phyloP scores from a whole-genome alignment of 2,797 vertebrate species.

The Acanthornis magna region DNA sequence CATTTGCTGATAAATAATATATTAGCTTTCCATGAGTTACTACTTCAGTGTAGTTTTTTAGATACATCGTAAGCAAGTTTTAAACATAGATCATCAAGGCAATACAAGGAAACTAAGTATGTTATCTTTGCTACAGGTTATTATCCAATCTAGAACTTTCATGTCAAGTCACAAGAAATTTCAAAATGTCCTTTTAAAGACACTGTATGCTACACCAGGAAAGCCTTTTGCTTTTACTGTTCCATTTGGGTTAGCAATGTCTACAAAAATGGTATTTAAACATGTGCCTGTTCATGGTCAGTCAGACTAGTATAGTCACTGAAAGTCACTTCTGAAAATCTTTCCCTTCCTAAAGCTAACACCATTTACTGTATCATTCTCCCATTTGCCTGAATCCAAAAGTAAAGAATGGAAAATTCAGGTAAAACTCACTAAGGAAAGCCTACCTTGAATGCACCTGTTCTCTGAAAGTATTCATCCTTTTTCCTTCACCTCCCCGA shows the following conservation, averaged over 20 bases:
- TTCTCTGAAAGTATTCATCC: background rate
- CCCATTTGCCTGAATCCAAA: background rate
- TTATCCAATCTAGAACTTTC: background rate
- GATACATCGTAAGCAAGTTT: background rate
- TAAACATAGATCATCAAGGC: background rate
- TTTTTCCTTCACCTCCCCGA: background rate
- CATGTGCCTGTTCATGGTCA: background rate
- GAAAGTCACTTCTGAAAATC: background rate
- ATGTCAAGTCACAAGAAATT: background rate
- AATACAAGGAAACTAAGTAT: background rate
- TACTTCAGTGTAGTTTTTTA: background rate
- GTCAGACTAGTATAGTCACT: background rate
- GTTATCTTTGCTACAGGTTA: background rate
- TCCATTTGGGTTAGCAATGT: background rate
- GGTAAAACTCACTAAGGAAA: background rate
- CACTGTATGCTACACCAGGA: background rate
- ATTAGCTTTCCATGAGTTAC: background rate
- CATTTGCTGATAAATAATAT: conserved; percentile 13
- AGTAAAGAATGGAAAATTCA: background rate
- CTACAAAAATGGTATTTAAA: conserved; percentile 9
- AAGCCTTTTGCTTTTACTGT: background rate
- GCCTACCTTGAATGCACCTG: background rate
- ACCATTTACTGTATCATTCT: background rate
- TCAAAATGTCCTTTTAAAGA: background rate
- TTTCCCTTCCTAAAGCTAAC: background rate